Evolutionary conservation across 2,797 vertebrate genomes (phyloP).

Genomic region (Danionella dracula): DNA sequence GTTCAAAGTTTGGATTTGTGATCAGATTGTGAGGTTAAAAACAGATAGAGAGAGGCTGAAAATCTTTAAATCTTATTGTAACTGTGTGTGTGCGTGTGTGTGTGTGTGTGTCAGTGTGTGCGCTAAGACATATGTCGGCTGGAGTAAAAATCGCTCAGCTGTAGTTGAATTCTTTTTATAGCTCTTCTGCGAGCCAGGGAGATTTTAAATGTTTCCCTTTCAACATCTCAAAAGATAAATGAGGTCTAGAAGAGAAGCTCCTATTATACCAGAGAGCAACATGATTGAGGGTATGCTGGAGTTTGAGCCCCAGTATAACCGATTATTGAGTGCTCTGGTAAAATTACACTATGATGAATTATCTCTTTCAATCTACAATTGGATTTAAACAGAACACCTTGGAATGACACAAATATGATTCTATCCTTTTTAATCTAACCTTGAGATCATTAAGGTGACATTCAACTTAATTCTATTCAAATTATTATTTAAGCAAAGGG

Average conservation of each 20-base stretch:
- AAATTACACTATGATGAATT: not conserved
- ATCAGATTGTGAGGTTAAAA: not conserved
- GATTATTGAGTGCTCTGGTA: not conserved
- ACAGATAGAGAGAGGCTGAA: too few species aligned
- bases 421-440: too few species aligned
- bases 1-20: not conserved
- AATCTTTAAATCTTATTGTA: too few species aligned
- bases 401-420: too few species aligned
- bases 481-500: too few species aligned
- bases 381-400: too few species aligned
- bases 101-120: not conserved
- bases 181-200: conserved; percentile 32
- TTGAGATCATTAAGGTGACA: too few species aligned
- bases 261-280: conserved; percentile 21
- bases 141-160: conserved; percentile 28
- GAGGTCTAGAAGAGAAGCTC: conserved; percentile 26
- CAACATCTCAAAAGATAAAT: conserved; percentile 42
- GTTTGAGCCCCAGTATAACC: conserved; percentile 11
- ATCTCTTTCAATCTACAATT: not conserved
- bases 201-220: conserved; percentile 42
- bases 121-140: not conserved
- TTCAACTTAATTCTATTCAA: too few species aligned
- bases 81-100: not conserved
- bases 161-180: conserved; percentile 48
- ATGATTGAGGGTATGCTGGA: conserved; percentile 22